Base-by-base conservation (phyloP, 2,888 invertebrate genomes). In the Ephialtes manifestator region DNA sequence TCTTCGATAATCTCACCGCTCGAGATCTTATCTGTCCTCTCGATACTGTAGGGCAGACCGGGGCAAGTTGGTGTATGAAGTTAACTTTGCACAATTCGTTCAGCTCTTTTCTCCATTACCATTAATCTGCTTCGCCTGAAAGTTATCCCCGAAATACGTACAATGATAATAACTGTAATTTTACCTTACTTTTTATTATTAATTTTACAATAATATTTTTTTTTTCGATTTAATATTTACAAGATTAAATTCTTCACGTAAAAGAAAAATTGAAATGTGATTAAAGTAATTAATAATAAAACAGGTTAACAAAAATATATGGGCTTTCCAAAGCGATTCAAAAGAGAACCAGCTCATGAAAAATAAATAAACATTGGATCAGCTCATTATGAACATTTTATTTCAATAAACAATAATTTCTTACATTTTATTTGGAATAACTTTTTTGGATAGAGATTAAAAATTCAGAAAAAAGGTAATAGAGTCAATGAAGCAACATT, bases 1-100 rank as follows among this genome's bases (percentile, higher is more conserved):
- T 75, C 63, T 48, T 39, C 63, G 48, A 63, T 63, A 75, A 75
- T 75, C 48, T 51, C 75, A 58, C 60, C 63, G 63, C 31, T 46
- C 68, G 43, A 48, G 75, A 75, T 75, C 3, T 46, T 63, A 75
- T 75, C 75, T 48, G 43, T 65, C 39, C 63, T 39, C 63, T 15
- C 65, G 65, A 65, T 65, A 65, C 35, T 43, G 10, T 13, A 39
- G 18, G 11, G 35, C 65, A 65, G 39, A 39, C 35, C 35, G 63
- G 63, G 35, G 35, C 63, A 39, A 18, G 10, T 28, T 43, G 65
- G 65, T 4, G 1, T 10, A n/a, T 8, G 39, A 65, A 4, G 11
- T 31, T 31, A 65, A 65, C 39, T 15, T 31, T 8, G 65, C 13
- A n/a, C 65, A 43, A 65, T 63, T 8, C 65, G 28, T 39, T 8